These are phyloP conservation scores for Drosophila serrata DNA, from an alignment of 1,140 invertebrate genomes.

Conservation along the genomic window DNA sequence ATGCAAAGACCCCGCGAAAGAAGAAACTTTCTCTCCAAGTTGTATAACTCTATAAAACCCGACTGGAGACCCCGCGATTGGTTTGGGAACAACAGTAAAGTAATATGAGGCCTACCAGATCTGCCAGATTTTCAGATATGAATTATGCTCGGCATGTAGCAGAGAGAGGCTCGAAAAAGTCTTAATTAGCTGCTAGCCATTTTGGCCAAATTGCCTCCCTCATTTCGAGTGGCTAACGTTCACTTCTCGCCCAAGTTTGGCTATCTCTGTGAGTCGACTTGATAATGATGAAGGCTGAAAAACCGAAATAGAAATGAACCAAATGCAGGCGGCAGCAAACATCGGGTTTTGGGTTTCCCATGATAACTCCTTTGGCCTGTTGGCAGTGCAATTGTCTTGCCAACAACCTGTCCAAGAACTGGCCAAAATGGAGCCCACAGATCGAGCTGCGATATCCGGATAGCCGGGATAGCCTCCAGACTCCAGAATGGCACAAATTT, in stretches of 20 bases:
- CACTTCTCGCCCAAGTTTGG: constrained; percentile 60
- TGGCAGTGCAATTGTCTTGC: constrained; percentile 72
- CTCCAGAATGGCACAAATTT: constrained; percentile 74
- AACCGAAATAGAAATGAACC: constrained; percentile 49
- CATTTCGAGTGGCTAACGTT: constrained; percentile 59
- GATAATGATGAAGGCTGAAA: constrained; percentile 74
- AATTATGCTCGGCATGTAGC: constrained; percentile 72
- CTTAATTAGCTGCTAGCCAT: constrained; percentile 67
- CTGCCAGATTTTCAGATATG: constrained; percentile 41
- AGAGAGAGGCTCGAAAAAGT: constrained; percentile 46
- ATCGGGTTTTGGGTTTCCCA: constrained; percentile 50
- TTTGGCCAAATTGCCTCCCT: constrained; percentile 56
- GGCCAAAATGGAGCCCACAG: constrained; percentile 68
- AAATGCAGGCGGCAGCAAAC: constrained; percentile 32
- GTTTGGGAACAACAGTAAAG: constrained; percentile 14
- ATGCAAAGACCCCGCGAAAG: constrained; percentile 13
- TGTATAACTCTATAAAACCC: constrained; percentile 56
- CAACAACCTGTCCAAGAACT: constrained; percentile 73
- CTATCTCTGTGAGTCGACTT: constrained; percentile 67
- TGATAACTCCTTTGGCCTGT: constrained; percentile 63
- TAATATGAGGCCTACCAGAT: constrained; percentile 38
- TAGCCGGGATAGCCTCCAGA: constrained; percentile 35
- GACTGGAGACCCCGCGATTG: constrained; percentile 6
- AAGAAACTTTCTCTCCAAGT: constrained; percentile 69
- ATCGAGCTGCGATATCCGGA: constrained; percentile 50